Evolutionary conservation across 2,888 invertebrate genomes (phyloP).

Genomic region (Cerastis rubricosa): DNA sequence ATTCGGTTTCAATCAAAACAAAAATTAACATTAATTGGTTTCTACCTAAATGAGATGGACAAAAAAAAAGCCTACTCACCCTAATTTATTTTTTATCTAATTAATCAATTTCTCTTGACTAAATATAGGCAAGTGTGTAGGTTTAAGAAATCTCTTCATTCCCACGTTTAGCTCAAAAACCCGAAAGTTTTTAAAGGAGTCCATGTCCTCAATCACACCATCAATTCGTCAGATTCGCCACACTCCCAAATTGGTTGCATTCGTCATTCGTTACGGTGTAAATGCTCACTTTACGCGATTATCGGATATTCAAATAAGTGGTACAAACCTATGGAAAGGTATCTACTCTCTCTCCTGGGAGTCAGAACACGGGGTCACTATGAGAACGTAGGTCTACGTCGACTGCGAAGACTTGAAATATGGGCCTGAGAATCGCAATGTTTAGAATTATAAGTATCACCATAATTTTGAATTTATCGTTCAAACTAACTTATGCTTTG

Average conservation of each 20-base stretch:
- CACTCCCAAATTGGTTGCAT: slow-evolving; percentile 62
- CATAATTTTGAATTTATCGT: slow-evolving; percentile 29
- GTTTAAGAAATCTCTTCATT: slow-evolving; percentile 17
- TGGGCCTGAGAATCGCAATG: slow-evolving; percentile 49
- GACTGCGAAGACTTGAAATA: slow-evolving; percentile 51
- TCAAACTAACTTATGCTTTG: not conserved
- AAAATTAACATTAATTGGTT: slow-evolving; percentile 19
- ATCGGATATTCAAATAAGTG: slow-evolving; percentile 63
- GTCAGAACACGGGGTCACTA: slow-evolving; percentile 52
- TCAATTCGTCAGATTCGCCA: slow-evolving; percentile 58
- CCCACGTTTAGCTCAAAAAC: slow-evolving; percentile 8
- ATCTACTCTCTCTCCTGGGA: slow-evolving; percentile 51
- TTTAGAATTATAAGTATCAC: slow-evolving; percentile 25
- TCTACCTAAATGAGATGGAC: slow-evolving; percentile 1
- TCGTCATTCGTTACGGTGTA: slow-evolving; percentile 64
- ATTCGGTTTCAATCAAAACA: slow-evolving; percentile 17
- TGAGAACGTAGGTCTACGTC: slow-evolving; percentile 56
- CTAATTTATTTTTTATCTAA: not conserved
- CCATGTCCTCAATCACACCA: slow-evolving; percentile 48
- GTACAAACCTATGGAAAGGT: slow-evolving; percentile 46
- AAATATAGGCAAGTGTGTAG: slow-evolving; percentile 22
- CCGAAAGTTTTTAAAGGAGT: slow-evolving; percentile 22
- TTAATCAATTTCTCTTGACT: slow-evolving; percentile 43
- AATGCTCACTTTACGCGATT: slow-evolving; percentile 63
- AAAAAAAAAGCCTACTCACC: not conserved